Base-by-base conservation (phyloP, 2,888 invertebrate genomes). In the Rhogogaster chlorosoma region DNA sequence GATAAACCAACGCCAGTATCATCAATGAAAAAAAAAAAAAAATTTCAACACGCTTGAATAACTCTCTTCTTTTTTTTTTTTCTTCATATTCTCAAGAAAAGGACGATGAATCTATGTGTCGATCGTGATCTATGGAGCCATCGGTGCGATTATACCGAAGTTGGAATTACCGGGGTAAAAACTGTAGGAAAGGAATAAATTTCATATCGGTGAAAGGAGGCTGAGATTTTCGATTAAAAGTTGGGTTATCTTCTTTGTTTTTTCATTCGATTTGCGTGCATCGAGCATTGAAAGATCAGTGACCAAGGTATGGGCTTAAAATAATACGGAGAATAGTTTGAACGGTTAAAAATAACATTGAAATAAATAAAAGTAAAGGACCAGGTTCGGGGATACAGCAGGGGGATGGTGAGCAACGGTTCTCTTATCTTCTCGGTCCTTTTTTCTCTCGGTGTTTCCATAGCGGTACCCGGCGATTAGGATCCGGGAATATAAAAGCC, bases 171-270 rank as follows among this genome's bases (percentile, higher is more conserved):
- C 12, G 22, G 10, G n/a, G 10, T 3, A 9, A 22, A 42, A 71
- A 38, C 10, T 5, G 18, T 32, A 70, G 36, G 9, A n/a, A 70
- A n/a, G 36, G 22, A 45, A 77, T 49, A 77, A 45, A 77, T 29
- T 29, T 49, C 26, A 49, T 53, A 77, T 22, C 32, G 18, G 10
- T 22, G 12, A 73, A 38, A 53, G 53, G 18, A n/a, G 18, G 49
- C 26, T 29, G 49, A 45, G 18, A 77, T 49, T 53, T 77, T 77
- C 77, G 77, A 77, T 77, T 77, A 77, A 77, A 77, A 77, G 18
- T 77, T 77, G 9, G 18, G 32, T 22, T 67, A 26, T 15, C 77
- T 53, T 18, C 38, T 12, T 18, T n/a, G n/a, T n/a, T 22, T 67
- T 29, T 67, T 32, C 32, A 15, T 4, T 29, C 29, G 12, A 22